Conservation (phyloP, 2,888 invertebrate genomes). For the Prosopocoilus inquinatus region DNA sequence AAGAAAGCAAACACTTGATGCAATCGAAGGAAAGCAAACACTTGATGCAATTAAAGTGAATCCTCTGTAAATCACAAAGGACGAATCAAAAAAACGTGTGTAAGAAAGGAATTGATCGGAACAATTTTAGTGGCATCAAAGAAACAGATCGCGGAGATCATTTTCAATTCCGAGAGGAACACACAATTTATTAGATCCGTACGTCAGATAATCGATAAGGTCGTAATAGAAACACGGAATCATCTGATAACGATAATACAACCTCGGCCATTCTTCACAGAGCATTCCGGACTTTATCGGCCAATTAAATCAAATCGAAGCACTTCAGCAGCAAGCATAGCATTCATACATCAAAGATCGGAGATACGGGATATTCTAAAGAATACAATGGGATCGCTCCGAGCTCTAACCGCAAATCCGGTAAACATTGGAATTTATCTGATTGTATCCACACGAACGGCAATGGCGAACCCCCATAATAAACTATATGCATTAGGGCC, state of each 20-base stretch:
- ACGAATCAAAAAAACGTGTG: neutral
- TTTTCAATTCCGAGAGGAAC: constrained; percentile 20
- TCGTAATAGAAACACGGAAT: constrained; percentile 19
- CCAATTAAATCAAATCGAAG: constrained; percentile 46
- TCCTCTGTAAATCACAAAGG: neutral
- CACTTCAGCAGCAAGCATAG: constrained; percentile 37
- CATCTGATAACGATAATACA: constrained; percentile 23
- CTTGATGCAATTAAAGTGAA: too few relatives aligned
- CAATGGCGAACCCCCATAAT: neutral
- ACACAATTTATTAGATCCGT: constrained; percentile 17
- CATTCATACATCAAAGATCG: constrained; percentile 43
- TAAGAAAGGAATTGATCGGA: neutral
- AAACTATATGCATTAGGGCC: neutral
- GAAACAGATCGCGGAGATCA: neutral
- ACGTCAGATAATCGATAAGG: constrained; percentile 18
- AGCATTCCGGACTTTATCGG: constrained; percentile 39
- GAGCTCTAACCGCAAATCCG: constrained; percentile 15
- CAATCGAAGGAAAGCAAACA: too few relatives aligned
- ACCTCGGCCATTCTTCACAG: constrained; percentile 25
- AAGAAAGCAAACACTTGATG: too few relatives aligned
- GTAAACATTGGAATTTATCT: constrained; percentile 14
- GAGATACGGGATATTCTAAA: constrained; percentile 23
- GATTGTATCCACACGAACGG: constrained; percentile 7
- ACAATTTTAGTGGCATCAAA: neutral
- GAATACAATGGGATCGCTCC: constrained; percentile 23